Percentiles rank a stretch among this genome's conserved stretches.
These are phyloP conservation scores for Drosophila histrio DNA, from an alignment of 2,888 invertebrate genomes.

Conservation along the genomic window DNA sequence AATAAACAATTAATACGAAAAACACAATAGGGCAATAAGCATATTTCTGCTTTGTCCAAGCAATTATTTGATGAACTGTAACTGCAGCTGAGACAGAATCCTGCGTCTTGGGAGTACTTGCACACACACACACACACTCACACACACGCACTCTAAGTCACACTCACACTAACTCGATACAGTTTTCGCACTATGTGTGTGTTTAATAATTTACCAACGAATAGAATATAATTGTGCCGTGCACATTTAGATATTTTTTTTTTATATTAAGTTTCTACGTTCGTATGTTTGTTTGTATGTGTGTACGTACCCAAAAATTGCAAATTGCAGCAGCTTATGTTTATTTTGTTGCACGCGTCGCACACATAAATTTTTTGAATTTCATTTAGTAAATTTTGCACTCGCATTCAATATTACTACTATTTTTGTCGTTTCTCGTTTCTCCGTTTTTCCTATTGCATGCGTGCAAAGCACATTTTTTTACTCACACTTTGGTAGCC, in stretches of 20 bases:
- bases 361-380: slow-evolving; percentile 54
- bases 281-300: slow-evolving; percentile 15
- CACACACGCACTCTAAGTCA: slow-evolving; percentile 9
- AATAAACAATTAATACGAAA: no score
- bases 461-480: slow-evolving; percentile 73
- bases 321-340: slow-evolving; percentile 19
- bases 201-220: slow-evolving; percentile 35
- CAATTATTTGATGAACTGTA: background rate
- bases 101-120: slow-evolving; percentile 8
- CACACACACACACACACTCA: slow-evolving; percentile 7
- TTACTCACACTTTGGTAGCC: slow-evolving; percentile 50
- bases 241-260: slow-evolving; percentile 21
- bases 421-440: background rate
- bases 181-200: slow-evolving; percentile 18
- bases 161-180: background rate
- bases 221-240: slow-evolving; percentile 55
- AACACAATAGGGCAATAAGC: no score
- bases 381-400: slow-evolving; percentile 65
- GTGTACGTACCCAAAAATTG: slow-evolving; percentile 43
- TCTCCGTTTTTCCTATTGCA: no score
- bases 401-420: slow-evolving; percentile 37
- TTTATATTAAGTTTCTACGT: slow-evolving; percentile 5
- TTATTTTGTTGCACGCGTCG: slow-evolving; percentile 43
- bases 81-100: slow-evolving; percentile 42
- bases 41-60: background rate